phyloP scores from a whole-genome alignment of 2,888 invertebrate species.

The Acleris holmiana region DNA sequence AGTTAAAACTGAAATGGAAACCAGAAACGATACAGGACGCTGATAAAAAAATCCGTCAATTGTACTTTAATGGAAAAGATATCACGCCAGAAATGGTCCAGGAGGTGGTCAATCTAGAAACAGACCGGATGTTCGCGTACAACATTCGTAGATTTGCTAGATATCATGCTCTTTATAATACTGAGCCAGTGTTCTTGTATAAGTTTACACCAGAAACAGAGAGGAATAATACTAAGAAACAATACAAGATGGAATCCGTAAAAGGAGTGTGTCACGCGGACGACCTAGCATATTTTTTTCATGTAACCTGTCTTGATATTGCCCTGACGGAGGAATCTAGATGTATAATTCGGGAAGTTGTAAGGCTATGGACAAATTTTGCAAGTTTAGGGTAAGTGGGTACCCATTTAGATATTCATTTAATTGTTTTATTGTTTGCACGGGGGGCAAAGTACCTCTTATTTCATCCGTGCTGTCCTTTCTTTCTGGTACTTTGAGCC shows the following conservation, averaged over 20 bases:
- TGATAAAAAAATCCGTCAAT: conserved; percentile 63
- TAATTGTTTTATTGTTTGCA: not conserved
- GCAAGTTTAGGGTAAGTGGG: conserved; percentile 65
- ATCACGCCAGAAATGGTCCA: conserved; percentile 58
- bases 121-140: conserved; percentile 66
- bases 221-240: conserved; percentile 66
- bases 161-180: conserved; percentile 51
- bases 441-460: not conserved
- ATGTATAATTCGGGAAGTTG: conserved; percentile 57
- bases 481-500: too few species aligned
- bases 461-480: too few species aligned
- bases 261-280: conserved; percentile 75
- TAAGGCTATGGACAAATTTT: conserved; percentile 70
- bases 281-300: conserved; percentile 70
- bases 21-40: conserved; percentile 51
- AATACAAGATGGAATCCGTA: conserved; percentile 64
- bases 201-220: conserved; percentile 72
- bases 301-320: conserved; percentile 65
- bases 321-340: conserved; percentile 65
- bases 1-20: conserved; percentile 65
- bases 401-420: conserved; percentile 12
- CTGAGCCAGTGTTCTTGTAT: conserved; percentile 65
- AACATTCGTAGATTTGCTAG: conserved; percentile 69
- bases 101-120: conserved; percentile 61
- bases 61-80: conserved; percentile 62